Base-by-base conservation (phyloP, 2,797 vertebrate species). In the Sardinella longiceps region DNA sequence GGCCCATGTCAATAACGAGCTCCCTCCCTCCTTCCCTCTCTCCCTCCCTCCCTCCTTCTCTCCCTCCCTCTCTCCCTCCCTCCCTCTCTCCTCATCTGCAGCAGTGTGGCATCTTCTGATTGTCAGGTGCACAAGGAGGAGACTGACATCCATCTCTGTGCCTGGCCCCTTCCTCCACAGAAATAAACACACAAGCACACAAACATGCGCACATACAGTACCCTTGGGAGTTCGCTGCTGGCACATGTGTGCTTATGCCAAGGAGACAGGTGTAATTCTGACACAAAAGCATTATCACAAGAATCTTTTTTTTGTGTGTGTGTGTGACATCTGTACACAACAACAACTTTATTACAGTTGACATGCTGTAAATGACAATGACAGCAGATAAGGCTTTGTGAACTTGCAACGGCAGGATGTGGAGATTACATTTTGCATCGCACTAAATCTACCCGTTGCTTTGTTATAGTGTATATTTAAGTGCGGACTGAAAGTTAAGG, bases 41-140 rank as follows among this genome's bases (percentile, higher is more conserved):
- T 28, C 25, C 10, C 63, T 15, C 5, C 28, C 0, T 33, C 51
- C n/a, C 58, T 83, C n/a, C 25, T 25, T 28, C 37, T 80, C 83
- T 63, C 82, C 70, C 83, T 81, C 80, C 10, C 14, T 74, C 37
- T 30, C 45, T 83, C 33, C 15, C 50, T 20, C 53, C 80, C 81
- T 56, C 82, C 60, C 85, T 81, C 81, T 58, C 50, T 51, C 50
- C 53, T 25, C 84, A 84, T 77, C 81, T 30, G 58, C 23, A 70
- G 84, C 58, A 66, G 80, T 81, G 37, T 84, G 84, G 63, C 86
- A 84, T 74, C 58, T 43, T 85, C 48, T 87, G 89, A 89, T 88
- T 88, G 87, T 86, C 89, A 82, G 87, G 82, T 83, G 80, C 56
- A 83, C 84, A 85, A 84, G 82, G 81, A 84, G 80, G 86, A 85